Base-by-base conservation (phyloP, 2,888 invertebrate genomes). In the Ichneumon xanthorius region DNA sequence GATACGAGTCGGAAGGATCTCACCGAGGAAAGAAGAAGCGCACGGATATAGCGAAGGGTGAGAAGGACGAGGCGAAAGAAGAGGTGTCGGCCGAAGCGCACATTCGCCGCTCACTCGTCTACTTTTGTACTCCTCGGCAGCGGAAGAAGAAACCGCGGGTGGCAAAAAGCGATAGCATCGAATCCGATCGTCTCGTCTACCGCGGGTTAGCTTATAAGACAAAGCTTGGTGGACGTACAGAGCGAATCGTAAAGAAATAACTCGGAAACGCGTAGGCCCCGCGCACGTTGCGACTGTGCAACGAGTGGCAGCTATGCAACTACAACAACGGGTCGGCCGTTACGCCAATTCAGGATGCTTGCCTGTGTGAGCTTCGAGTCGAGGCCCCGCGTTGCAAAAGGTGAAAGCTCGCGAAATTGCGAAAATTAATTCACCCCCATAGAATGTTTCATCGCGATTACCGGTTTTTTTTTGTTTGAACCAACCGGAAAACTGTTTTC, bases 91-190 rank as follows among this genome's bases (percentile, higher is more conserved):
- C 79, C 67, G 65, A 53, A 82, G 26, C 63, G 68, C 33, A 19
- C 55, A 33, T 79, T 82, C 50, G 72, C 72, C 71, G 76, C 80
- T 65, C 33, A 73, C 72, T 77, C 83, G 80, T 67, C 72, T 72
- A 73, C 77, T 80, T 80, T 83, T 80, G 83, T 55, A 58, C 83
- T 77, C 68, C 83, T 68, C 58, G 70, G 78, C 86, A 90, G 87
- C 91, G 92, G 91, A 92, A 92, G 91, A 87, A 33, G 88, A 92
- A 92, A 87, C 92, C 90, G 90, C 92, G 92, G 91, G 92, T 91
- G 92, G 92, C 89, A 88, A 82, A 63, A 86, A 87, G 80, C 86
- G 91, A 93, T 92, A 92, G 79, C 89, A 91, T 92, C 92, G 89
- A 88, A 90, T 91, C 90, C 88, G 90, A 90, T 91, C 89, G 90